Evolutionary conservation across 2,888 invertebrate species (phyloP).

Genomic region (Biston stratarius): DNA sequence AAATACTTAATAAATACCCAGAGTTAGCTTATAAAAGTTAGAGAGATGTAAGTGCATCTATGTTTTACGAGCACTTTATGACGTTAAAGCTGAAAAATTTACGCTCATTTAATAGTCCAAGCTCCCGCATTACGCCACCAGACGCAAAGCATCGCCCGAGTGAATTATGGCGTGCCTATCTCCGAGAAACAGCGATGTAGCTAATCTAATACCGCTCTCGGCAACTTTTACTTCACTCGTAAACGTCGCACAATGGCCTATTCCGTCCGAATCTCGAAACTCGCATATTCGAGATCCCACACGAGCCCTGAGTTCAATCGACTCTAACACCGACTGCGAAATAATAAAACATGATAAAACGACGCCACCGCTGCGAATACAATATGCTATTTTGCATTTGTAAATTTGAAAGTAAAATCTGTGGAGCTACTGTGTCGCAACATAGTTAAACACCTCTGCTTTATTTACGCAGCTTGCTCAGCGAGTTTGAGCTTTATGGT

Average conservation of each 20-base stretch:
- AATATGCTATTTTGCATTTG: slow-evolving; percentile 81
- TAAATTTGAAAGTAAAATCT: slow-evolving; percentile 79
- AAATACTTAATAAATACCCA: not conserved
- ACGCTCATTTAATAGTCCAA: slow-evolving; percentile 9
- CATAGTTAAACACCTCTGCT: slow-evolving; percentile 61
- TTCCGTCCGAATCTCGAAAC: slow-evolving; percentile 45
- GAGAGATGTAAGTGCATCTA: not conserved
- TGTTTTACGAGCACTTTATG: not conserved
- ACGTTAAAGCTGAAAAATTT: not conserved
- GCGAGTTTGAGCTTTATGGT: slow-evolving; percentile 50
- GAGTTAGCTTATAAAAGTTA: not conserved
- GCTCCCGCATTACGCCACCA: slow-evolving; percentile 23
- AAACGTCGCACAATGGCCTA: slow-evolving; percentile 54
- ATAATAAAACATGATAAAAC: slow-evolving; percentile 69
- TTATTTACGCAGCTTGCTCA: slow-evolving; percentile 8
- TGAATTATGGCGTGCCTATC: slow-evolving; percentile 27
- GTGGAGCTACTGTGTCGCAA: slow-evolving; percentile 79
- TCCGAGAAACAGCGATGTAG: slow-evolving; percentile 17
- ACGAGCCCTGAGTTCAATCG: slow-evolving; percentile 57
- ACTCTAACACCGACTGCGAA: slow-evolving; percentile 60
- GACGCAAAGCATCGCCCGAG: slow-evolving; percentile 12
- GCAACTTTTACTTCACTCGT: slow-evolving; percentile 24
- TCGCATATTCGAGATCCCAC: slow-evolving; percentile 27
- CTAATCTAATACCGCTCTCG: slow-evolving; percentile 30
- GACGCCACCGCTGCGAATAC: slow-evolving; percentile 69